Evolutionary conservation across 2,797 vertebrate genomes (phyloP).

Genomic region (Enoplosus armatus): DNA sequence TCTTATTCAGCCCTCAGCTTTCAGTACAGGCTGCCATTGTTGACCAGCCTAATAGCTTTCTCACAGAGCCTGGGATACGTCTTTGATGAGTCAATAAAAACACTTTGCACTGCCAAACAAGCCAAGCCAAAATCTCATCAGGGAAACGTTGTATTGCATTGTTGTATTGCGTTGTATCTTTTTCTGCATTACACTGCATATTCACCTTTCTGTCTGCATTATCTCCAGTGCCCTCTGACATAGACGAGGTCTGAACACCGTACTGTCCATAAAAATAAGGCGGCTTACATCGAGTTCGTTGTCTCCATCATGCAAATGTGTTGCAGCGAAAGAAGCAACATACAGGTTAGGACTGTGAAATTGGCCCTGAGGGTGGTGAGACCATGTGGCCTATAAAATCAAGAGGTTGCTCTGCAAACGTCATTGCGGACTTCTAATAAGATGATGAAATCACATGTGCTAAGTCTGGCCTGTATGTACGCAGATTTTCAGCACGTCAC

Average conservation of each 20-base stretch:
- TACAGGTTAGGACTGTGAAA: background rate
- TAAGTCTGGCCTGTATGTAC: background rate
- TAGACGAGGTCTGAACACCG: conserved; percentile 14
- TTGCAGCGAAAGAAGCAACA: background rate
- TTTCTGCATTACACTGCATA: conserved; percentile 65
- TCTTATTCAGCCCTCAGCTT: conserved; percentile 69
- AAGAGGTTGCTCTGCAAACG: background rate
- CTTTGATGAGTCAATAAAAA: conserved; percentile 79
- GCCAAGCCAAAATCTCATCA: conserved; percentile 54
- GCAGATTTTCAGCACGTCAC: background rate
- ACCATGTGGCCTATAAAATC: background rate
- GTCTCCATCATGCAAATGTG: conserved; percentile 2
- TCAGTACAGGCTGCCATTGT: conserved; percentile 69
- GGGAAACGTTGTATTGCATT: conserved; percentile 50
- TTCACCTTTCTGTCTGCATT: conserved; percentile 50
- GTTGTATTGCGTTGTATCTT: conserved; percentile 50
- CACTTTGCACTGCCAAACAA: conserved; percentile 67
- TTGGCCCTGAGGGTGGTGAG: background rate
- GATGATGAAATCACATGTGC: background rate
- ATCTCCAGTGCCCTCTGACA: conserved; percentile 29
- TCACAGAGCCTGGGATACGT: conserved; percentile 50
- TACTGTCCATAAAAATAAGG: conserved; percentile 25
- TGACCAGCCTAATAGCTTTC: conserved; percentile 74
- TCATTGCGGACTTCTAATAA: background rate
- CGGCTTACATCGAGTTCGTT: background rate